These are phyloP conservation scores for Microcebus jonahi DNA, from an alignment of 2,113 vertebrate species.

Conservation along the genomic window DNA sequence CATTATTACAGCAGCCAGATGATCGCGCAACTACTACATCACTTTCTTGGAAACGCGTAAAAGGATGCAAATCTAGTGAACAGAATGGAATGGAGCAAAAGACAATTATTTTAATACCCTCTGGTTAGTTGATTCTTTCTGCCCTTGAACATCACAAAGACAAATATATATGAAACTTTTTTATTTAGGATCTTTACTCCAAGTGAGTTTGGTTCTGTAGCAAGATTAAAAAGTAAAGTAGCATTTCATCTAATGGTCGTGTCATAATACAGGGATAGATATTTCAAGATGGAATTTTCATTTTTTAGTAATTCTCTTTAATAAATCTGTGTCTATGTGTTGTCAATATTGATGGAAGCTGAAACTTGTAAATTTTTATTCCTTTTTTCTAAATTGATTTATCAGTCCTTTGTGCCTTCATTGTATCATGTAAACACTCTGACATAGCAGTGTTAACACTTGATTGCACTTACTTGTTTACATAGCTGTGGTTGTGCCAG, in stretches of 20 bases:
- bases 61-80: slow-evolving; percentile 86
- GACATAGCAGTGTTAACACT: slow-evolving; percentile 15
- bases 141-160: background rate
- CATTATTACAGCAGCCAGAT: slow-evolving; percentile 86
- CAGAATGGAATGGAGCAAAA: slow-evolving; percentile 86
- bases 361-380: background rate
- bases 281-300: slow-evolving; percentile 17
- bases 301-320: slow-evolving; percentile 16
- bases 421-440: slow-evolving; percentile 29
- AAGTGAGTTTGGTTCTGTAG: slow-evolving; percentile 31
- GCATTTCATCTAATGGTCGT: background rate
- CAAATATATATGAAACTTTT: background rate
- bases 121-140: slow-evolving; percentile 87
- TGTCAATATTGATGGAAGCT: background rate
- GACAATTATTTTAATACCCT: slow-evolving; percentile 94
- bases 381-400: slow-evolving; percentile 30
- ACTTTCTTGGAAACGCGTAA: slow-evolving; percentile 92
- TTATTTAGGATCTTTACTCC: background rate
- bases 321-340: background rate
- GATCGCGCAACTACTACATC: slow-evolving; percentile 84
- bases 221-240: slow-evolving; percentile 3
- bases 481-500: background rate
- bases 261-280: background rate
- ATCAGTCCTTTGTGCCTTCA: background rate
- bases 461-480: background rate